Conservation (phyloP, 2,113 vertebrate genomes). For the Chionodraco myersi region DNA sequence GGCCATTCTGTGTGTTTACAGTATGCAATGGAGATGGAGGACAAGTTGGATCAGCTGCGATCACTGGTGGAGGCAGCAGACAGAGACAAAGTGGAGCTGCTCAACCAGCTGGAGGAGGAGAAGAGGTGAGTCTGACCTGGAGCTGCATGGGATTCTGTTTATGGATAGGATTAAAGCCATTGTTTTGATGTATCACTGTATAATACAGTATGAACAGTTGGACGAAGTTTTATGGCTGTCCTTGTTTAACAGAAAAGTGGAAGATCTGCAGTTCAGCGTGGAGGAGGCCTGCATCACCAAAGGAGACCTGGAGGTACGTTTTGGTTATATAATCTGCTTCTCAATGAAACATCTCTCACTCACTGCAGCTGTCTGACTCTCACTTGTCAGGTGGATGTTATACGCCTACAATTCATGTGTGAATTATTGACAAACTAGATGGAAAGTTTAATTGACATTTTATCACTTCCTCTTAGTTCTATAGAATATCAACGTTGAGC, state of each 20-base stretch:
- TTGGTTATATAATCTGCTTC: conserved; percentile 12
- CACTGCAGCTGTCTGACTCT: background rate
- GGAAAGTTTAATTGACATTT: background rate
- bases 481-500: background rate
- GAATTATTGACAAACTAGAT: conserved; percentile 20
- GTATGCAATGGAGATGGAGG: conserved; percentile 89
- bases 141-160: background rate
- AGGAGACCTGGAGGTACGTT: conserved; percentile 97
- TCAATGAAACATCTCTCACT: conserved; percentile 30
- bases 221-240: background rate
- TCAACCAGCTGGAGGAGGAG: conserved; percentile 98
- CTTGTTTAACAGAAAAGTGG: conserved; percentile 89
- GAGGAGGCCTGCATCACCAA: conserved; percentile 98
- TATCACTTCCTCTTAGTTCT: background rate
- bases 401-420: background rate
- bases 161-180: background rate
- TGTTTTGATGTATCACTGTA: background rate
- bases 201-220: background rate
- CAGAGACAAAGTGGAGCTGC: conserved; percentile 95
- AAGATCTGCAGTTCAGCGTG: conserved; percentile 98
- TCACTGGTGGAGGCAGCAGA: conserved; percentile 95
- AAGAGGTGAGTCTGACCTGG: conserved; percentile 85
- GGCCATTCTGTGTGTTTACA: conserved; percentile 1
- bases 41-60: conserved; percentile 96
- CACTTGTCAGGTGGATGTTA: background rate